Base-by-base conservation (phyloP, 2,888 invertebrate genomes). In the Lepidochrysops patricia region DNA sequence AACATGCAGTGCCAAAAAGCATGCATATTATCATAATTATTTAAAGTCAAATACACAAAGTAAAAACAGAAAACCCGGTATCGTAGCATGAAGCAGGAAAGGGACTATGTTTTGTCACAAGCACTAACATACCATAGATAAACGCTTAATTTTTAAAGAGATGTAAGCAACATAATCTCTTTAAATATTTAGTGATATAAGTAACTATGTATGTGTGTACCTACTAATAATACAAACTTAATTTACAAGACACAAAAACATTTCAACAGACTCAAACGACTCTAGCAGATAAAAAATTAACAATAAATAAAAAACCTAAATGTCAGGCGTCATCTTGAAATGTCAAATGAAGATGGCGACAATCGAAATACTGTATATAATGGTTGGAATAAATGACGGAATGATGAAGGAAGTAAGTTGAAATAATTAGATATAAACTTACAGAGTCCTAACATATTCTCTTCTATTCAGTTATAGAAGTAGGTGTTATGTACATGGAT, bases 401-500 rank as follows among this genome's bases (percentile, higher is more conserved):
- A 19, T 19, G 15, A n/a, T 43, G 4, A 43, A 23, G 7, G 7
- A 19, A 43, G 15, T 19, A 19, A 43, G n/a, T 43, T 43, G 7
- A 19, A 43, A 43, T 43, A 43, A 19, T 19, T 43, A 43, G 6
- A 29, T 43, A n/a, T n/a, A 34, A 43, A 43, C 50, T 50, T 19
- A 29, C 29, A 54, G 9, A 23, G 19, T 29, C 15, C 15, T 54
- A 32, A 15, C 32, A 15, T 54, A 54, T 15, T 50, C 26, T 50
- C 25, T 50, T 50, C 25, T 25, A 26, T 50, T 50, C 26, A 50
- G 25, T 50, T 50, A 50, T 26, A 26, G 26, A 26, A 50, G 50
- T 26, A 50, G 26, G 26, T 54, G 54, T 54, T 27, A 54, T 54
- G 54, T 54, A 54, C 54, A 54, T 19, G 54, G 54, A 19, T 54